phyloP scores from a whole-genome alignment of 2,113 vertebrate genomes.

The Amphiprion ocellaris region DNA sequence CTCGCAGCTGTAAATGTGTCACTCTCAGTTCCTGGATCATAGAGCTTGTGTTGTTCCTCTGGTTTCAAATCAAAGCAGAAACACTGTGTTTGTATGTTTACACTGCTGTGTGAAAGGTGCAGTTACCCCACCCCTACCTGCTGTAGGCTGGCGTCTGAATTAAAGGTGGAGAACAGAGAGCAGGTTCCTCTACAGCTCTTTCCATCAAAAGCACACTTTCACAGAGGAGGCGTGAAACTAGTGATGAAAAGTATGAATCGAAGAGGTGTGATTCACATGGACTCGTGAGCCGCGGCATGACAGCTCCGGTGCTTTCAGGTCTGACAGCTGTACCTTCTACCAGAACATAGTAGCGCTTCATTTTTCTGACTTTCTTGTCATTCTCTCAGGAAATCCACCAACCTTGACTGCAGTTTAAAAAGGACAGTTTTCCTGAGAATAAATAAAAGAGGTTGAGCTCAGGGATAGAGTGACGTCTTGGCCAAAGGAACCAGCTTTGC shows the following conservation, averaged over 20 bases:
- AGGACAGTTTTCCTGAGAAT: background rate
- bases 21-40: constrained; percentile 37
- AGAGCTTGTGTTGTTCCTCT: constrained; percentile 19
- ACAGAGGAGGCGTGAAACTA: constrained; percentile 24
- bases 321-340: constrained; percentile 12
- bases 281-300: constrained; percentile 7
- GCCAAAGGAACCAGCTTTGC: constrained; percentile 44
- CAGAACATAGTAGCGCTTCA: background rate
- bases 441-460: background rate
- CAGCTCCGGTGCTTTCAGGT: constrained; percentile 24
- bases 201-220: constrained; percentile 13
- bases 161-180: constrained; percentile 10
- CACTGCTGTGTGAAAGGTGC: constrained; percentile 24
- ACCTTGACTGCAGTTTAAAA: background rate
- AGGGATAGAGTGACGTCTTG: constrained; percentile 21
- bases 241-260: constrained; percentile 19
- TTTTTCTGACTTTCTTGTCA: background rate
- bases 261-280: constrained; percentile 46
- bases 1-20: constrained; percentile 32
- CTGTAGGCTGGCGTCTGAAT: constrained; percentile 27
- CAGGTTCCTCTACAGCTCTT: constrained; percentile 5
- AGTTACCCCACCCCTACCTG: background rate
- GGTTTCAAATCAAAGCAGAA: constrained; percentile 40
- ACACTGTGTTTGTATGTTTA: constrained; percentile 26
- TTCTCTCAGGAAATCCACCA: background rate